phyloP scores from a whole-genome alignment of 2,797 vertebrate species.

The Helostoma temminkii region DNA sequence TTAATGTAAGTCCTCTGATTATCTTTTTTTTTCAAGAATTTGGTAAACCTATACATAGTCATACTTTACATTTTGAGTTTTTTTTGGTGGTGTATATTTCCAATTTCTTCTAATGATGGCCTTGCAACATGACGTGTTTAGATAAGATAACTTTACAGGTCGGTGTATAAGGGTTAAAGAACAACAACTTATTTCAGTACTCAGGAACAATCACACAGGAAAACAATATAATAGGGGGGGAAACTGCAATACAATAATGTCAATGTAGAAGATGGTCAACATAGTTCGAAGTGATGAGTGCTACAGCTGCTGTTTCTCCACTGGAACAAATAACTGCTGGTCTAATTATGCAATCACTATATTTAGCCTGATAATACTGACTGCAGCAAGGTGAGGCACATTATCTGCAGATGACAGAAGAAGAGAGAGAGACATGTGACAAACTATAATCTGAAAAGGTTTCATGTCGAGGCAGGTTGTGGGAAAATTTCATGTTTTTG shows the following conservation, averaged over 20 bases:
- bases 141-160: no score
- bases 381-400: neutral
- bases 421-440: neutral
- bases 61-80: no score
- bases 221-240: conserved; percentile 20
- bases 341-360: neutral
- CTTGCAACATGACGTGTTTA: no score
- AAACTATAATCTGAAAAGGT: neutral
- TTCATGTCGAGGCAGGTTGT: neutral
- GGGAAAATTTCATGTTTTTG: neutral
- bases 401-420: neutral
- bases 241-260: neutral
- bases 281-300: no score
- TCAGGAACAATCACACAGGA: neutral
- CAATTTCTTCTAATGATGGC: no score
- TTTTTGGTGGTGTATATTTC: neutral
- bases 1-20: conserved; percentile 66
- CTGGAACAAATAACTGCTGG: neutral
- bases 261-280: no score
- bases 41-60: no score
- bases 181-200: conserved; percentile 3
- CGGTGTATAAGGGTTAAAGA: conserved; percentile 14
- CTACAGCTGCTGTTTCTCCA: neutral
- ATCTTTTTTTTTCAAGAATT: neutral
- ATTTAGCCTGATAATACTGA: neutral